Conservation (phyloP, 2,888 invertebrate species). For the Harpalus rufipes region DNA sequence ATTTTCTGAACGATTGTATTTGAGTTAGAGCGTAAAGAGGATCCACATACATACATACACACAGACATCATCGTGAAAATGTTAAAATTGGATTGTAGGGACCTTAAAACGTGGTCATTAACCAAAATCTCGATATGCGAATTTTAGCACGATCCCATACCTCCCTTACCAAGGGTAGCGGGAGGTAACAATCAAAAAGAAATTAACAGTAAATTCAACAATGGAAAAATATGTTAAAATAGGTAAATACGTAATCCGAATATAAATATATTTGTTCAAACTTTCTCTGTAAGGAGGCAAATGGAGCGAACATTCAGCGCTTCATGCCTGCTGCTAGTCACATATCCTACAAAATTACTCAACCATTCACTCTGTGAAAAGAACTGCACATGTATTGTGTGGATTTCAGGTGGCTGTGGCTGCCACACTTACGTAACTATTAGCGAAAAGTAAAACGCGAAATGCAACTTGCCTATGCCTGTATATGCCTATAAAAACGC, state of each 20-base stretch:
- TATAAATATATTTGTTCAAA: slow-evolving; percentile 25
- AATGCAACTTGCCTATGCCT: background rate
- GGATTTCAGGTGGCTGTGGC: slow-evolving; percentile 39
- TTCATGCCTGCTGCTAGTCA: slow-evolving; percentile 48
- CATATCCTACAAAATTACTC: slow-evolving; percentile 56
- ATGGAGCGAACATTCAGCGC: slow-evolving; percentile 31
- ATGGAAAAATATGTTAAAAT: slow-evolving; percentile 13
- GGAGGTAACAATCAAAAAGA: no score
- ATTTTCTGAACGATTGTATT: no score
- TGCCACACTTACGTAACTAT: slow-evolving; percentile 16
- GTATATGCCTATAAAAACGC: background rate
- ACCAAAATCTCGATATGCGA: no score
- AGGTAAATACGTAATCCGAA: background rate
- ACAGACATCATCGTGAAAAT: no score
- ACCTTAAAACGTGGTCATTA: no score
- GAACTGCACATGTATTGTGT: background rate
- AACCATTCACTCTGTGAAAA: slow-evolving; percentile 37
- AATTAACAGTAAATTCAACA: background rate
- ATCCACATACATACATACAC: no score
- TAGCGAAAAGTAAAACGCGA: slow-evolving; percentile 19
- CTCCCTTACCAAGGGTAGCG: no score
- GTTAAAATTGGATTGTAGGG: no score
- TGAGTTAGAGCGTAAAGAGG: no score
- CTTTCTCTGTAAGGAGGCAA: slow-evolving; percentile 46
- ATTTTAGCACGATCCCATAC: no score